Conservation (phyloP, 2,888 invertebrate species). For the Mythimna lalbum region DNA sequence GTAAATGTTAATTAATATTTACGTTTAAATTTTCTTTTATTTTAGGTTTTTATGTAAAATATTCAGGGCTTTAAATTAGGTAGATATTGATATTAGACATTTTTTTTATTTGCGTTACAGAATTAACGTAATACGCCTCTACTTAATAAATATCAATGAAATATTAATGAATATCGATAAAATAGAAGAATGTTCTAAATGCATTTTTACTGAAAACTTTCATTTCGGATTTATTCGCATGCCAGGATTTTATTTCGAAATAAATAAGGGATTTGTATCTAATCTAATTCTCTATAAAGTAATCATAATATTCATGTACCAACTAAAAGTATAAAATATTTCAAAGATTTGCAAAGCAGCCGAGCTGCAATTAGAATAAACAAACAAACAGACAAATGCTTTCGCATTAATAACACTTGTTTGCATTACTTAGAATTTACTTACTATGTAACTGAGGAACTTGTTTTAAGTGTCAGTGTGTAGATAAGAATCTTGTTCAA, state of each 20-base stretch:
- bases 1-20: no score
- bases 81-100: no score
- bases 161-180: no score
- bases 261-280: not conserved
- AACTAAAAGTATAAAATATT: slow-evolving; percentile 28
- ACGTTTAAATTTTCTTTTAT: no score
- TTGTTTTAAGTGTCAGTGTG: slow-evolving; percentile 54
- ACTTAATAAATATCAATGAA: no score
- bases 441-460: slow-evolving; percentile 27
- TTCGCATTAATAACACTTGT: slow-evolving; percentile 39
- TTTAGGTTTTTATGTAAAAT: no score
- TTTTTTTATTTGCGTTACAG: no score
- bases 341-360: slow-evolving; percentile 28
- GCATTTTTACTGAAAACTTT: no score
- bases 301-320: slow-evolving; percentile 21
- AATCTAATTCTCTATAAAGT: not conserved
- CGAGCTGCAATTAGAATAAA: slow-evolving; percentile 45
- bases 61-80: no score
- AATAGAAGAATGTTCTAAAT: no score
- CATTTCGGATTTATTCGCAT: no score
- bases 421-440: slow-evolving; percentile 33
- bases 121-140: no score
- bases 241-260: not conserved
- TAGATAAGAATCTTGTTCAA: slow-evolving; percentile 54
- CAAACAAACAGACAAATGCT: slow-evolving; percentile 50